Base-by-base conservation (phyloP, 2,888 invertebrate species). In the Agriotes lineatus region DNA sequence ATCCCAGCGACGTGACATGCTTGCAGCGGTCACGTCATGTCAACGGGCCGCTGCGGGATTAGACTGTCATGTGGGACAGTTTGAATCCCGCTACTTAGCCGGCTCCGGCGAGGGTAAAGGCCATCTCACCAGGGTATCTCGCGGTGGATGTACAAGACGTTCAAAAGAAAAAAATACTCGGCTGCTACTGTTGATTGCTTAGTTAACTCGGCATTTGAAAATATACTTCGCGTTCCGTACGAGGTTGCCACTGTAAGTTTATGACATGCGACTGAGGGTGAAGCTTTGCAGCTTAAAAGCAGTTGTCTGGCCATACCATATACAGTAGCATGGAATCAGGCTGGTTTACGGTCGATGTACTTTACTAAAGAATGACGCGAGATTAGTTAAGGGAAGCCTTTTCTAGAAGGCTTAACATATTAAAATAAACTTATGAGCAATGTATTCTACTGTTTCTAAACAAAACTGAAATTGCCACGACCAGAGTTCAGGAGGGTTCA, bases 11-110 rank as follows among this genome's bases (percentile, higher is more conserved):
- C 79, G 77, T 80, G 81, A 80, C 79, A 75, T 79, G 80, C 77
- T 74, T 75, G 77, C 76, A 78, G 80, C 80, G 80, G 81, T 79
- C 79, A 79, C 77, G 80, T 82, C 81, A 81, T 76, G 80, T 82
- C 80, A 78, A 78, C 80, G 80, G 75, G 76, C 79, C 75, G 75
- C 73, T 75, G 73, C 75, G 74, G 80, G 82, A 82, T 82, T 81
- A 81, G 76, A 67, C 79, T 78, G 80, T 81, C 81, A 75, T 72
- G 63, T 69, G 70, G 74, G 77, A 77, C 77, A 75, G 76, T 68
- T 71, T 63, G 71, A 75, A 79, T 79, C 78, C 78, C 72, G 76
- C 78, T 76, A 77, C 76, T 79, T 78, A 77, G 69, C 71, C 75
- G 68, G 61, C 48, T 57, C 48, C 56, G 54, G 67, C 57, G 33